Evolutionary conservation across 2,797 vertebrate species (phyloP).

Genomic region (Phrynocephalus guinanensis): DNA sequence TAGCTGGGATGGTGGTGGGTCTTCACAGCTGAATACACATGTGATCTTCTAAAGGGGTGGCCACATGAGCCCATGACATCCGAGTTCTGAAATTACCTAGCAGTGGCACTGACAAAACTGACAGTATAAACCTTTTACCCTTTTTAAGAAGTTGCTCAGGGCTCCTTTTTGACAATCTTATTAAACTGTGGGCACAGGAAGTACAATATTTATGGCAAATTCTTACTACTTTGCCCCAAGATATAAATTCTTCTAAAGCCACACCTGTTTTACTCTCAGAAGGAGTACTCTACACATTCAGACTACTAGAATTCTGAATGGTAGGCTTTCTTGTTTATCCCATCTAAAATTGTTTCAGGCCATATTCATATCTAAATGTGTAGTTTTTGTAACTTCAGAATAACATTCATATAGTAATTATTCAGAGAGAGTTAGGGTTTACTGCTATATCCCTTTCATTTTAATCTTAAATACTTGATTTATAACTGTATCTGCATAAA

Average conservation of each 20-base stretch:
- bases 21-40: not conserved
- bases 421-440: not conserved
- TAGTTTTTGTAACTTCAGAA: constrained; percentile 8
- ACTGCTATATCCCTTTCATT: not conserved
- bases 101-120: constrained; percentile 41
- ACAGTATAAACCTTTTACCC: constrained; percentile 60
- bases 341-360: not conserved
- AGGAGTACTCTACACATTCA: not conserved
- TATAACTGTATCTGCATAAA: not conserved
- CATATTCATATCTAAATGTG: not conserved
- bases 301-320: not conserved
- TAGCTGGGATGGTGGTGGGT: not conserved
- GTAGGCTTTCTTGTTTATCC: not conserved
- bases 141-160: constrained; percentile 60
- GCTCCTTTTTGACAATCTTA: constrained; percentile 53
- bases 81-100: not conserved
- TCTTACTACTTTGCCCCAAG: constrained; percentile 56
- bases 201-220: constrained; percentile 60
- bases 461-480: constrained; percentile 16
- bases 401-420: not conserved
- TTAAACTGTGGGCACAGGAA: constrained; percentile 58
- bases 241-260: constrained; percentile 56
- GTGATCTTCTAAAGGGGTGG: not conserved
- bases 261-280: constrained; percentile 53
- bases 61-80: not conserved